These are phyloP conservation scores for Chromobotia macracanthus DNA, from an alignment of 2,797 vertebrate genomes.

Conservation along the genomic window DNA sequence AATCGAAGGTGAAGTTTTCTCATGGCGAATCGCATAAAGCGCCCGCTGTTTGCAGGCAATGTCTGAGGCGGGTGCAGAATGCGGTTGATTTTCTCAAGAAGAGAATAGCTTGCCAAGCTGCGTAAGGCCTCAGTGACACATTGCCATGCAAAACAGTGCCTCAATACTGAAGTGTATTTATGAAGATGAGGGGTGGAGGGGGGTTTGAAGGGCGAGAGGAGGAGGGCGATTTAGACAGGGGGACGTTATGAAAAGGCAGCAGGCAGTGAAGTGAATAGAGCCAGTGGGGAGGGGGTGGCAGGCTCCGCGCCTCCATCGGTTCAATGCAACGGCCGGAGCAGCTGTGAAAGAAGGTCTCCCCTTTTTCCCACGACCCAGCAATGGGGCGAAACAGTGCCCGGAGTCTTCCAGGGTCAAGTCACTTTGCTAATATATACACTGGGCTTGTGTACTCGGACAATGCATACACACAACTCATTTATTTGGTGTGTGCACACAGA, in stretches of 20 bases:
- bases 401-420: constrained; percentile 87
- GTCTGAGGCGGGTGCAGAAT: constrained; percentile 29
- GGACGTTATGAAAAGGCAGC: constrained; percentile 79
- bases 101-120: constrained; percentile 59
- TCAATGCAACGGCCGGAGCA: constrained; percentile 86
- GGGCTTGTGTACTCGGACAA: constrained; percentile 81
- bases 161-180: constrained; percentile 83
- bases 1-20: constrained; percentile 40
- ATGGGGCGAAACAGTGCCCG: constrained; percentile 78
- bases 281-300: constrained; percentile 56
- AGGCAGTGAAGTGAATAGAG: constrained; percentile 76
- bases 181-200: constrained; percentile 70
- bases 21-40: constrained; percentile 32
- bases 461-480: constrained; percentile 82
- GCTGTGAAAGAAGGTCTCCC: constrained; percentile 92
- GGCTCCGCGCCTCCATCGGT: constrained; percentile 78
- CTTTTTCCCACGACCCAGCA: constrained; percentile 92
- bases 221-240: constrained; percentile 43
- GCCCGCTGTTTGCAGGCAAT: constrained; percentile 44
- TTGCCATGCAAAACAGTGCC: constrained; percentile 72
- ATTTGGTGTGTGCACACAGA: constrained; percentile 84
- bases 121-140: constrained; percentile 74
- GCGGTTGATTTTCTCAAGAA: constrained; percentile 56
- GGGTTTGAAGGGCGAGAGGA: constrained; percentile 36
- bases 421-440: constrained; percentile 86